phyloP scores from a whole-genome alignment of 1,140 invertebrate species.

The Listronotus bonariensis region DNA sequence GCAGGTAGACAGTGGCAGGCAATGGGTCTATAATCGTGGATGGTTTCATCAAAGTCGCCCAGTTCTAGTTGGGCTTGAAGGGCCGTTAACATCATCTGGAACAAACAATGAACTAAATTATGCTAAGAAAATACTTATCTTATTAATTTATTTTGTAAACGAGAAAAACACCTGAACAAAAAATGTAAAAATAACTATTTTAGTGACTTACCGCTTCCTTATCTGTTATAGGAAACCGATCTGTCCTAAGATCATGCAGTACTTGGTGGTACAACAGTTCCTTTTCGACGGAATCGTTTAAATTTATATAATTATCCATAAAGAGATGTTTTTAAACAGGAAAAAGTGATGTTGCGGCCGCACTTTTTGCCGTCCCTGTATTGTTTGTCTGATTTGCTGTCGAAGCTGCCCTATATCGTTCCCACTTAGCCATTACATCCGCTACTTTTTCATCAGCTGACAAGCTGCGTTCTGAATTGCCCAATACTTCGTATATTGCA shows the following conservation, averaged over 20 bases:
- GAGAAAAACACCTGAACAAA: too few species aligned
- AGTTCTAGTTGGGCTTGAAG: constrained; percentile 91
- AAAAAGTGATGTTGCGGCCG: constrained; percentile 67
- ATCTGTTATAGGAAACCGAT: constrained; percentile 88
- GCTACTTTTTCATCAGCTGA: constrained; percentile 85
- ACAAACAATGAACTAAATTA: constrained; percentile 41
- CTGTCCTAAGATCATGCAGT: constrained; percentile 84
- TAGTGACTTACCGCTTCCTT: constrained; percentile 82
- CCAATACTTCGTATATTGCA: constrained; percentile 64
- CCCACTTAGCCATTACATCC: constrained; percentile 96
- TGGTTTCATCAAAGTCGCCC: constrained; percentile 74
- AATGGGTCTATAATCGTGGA: constrained; percentile 75
- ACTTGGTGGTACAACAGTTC: constrained; percentile 96
- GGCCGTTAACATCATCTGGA: constrained; percentile 89
- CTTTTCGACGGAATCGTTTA: constrained; percentile 89
- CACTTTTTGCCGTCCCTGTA: constrained; percentile 54
- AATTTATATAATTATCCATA: constrained; percentile 81
- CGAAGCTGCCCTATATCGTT: constrained; percentile 73
- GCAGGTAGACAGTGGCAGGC: constrained; percentile 82
- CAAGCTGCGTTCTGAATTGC: constrained; percentile 81
- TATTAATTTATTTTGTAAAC: too few species aligned
- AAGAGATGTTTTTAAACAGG: constrained; percentile 93
- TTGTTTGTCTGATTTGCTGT: constrained; percentile 56
- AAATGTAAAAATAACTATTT: not conserved
- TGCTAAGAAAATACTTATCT: too few species aligned